Conservation (phyloP, 2,888 invertebrate genomes). For the Lasioglossum malachurum region DNA sequence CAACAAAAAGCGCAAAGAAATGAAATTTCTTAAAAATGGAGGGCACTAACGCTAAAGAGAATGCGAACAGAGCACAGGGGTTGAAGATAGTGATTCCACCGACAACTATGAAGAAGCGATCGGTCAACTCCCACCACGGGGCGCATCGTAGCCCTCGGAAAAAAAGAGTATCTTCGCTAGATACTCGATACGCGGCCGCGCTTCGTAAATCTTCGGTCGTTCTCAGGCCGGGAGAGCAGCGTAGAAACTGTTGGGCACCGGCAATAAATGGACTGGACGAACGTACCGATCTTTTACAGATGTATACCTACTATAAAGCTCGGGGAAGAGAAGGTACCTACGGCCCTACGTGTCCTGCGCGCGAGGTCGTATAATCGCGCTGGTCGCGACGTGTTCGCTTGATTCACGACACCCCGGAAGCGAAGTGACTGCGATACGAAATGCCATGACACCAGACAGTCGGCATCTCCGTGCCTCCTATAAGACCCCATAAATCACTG, state of each 20-base stretch:
- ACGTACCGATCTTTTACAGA: slow-evolving; percentile 60
- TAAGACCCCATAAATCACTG: slow-evolving; percentile 72
- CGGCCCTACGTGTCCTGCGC: slow-evolving; percentile 56
- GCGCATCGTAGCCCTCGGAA: neutral
- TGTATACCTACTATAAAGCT: slow-evolving; percentile 55
- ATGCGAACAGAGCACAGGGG: neutral
- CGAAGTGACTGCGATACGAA: slow-evolving; percentile 70
- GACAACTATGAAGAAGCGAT: neutral
- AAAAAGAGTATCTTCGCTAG: slow-evolving; percentile 22
- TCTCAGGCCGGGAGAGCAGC: slow-evolving; percentile 24
- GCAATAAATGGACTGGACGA: slow-evolving; percentile 56
- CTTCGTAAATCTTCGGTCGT: slow-evolving; percentile 53
- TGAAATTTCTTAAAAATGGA: neutral
- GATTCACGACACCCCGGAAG: slow-evolving; percentile 77
- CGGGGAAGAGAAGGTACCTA: slow-evolving; percentile 45
- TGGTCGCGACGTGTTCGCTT: slow-evolving; percentile 70
- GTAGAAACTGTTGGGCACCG: slow-evolving; percentile 47
- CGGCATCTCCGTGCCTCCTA: slow-evolving; percentile 61
- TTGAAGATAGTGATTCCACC: neutral
- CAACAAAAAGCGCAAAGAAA: neutral
- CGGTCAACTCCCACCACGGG: neutral
- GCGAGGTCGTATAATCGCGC: slow-evolving; percentile 67
- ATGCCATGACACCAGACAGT: slow-evolving; percentile 69
- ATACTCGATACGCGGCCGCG: slow-evolving; percentile 49
- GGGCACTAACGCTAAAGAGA: neutral